Evolutionary conservation across 2,113 vertebrate genomes (phyloP), one percentile per base, ranked within the genome.

Genomic region (Ginglymostoma cirratum): DNA sequence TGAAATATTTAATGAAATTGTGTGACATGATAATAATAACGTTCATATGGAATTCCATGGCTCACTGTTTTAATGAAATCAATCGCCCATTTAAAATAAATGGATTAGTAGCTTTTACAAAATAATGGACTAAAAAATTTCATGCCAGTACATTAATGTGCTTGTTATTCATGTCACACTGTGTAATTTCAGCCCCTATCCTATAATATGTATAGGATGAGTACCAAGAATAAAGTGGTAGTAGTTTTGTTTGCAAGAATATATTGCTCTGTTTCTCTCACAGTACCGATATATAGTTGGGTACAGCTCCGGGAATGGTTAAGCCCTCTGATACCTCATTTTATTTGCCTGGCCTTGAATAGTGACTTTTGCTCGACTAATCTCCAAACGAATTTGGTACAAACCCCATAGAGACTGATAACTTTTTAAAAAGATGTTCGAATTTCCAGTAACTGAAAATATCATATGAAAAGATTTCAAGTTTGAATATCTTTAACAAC

Each of bases 31-130:
- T 93, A 65, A 93, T 93, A 93, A 65, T 93, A 93, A 67, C 89
- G 42, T 66, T 61, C 87, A 65, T 65, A 92, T 65, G 87, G 61
- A 92, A 92, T 92, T 93, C 15, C 61, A 17, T 90, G 87, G 87
- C 87, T 30, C 87, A 90, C 87, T 66, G n/a, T 66, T 92, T 92
- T 92, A 92, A 92, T 92, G 55, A 92, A 66, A 92, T 92, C 89
- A 93, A 67, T 38, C 89, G 38, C 61, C 89, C 89, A 65, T 67
- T 93, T 93, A 93, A 93, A 93, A 93, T 93, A 67, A 93, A 93
- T 93, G 89, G 89, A 67, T n/a, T 65, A 93, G 61, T 66, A 67
- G 89, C 89, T 67, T 65, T 93, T 61, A 38, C 38, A 93, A 90
- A 93, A 66, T 66, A 93, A 93, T 67, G 89, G 61, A n/a, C 15